A percentile compares a stretch with the other conserved stretches of the same genome.
Conservation (phyloP, 2,888 invertebrate genomes). For the Caenorhabditis sinica region DNA sequence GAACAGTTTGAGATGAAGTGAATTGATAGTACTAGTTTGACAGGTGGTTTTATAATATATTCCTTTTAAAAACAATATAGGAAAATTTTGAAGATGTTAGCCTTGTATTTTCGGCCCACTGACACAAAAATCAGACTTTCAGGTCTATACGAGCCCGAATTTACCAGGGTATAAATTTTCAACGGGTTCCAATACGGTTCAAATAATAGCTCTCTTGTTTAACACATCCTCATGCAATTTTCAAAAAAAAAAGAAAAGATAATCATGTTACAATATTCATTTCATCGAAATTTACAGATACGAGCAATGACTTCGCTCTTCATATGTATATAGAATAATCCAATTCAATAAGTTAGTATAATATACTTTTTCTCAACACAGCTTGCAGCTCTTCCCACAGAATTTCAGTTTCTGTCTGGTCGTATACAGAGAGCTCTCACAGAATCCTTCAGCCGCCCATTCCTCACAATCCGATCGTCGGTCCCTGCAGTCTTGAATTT, state of each 20-base stretch:
- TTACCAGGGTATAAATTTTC: no score
- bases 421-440: conserved; percentile 76
- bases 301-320: conserved; percentile 58
- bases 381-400: conserved; percentile 78
- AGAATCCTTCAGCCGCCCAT: conserved; percentile 79
- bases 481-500: conserved; percentile 73
- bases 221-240: no score
- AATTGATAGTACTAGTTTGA: no score
- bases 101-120: no score
- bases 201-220: no score
- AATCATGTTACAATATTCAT: background rate
- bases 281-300: conserved; percentile 53
- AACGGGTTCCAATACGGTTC: no score
- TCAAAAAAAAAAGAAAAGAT: background rate
- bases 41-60: no score
- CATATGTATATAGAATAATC: background rate
- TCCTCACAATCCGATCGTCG: conserved; percentile 77
- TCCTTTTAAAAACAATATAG: no score
- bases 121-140: no score
- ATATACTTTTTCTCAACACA: conserved; percentile 60
- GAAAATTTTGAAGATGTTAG: no score
- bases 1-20: no score
- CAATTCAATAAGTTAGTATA: background rate
- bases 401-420: conserved; percentile 77
- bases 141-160: no score